Percentiles rank a stretch among this genome's conserved stretches.
Evolutionary conservation across 2,113 vertebrate species (phyloP).

Genomic region (Thinocorus orbignyianus): DNA sequence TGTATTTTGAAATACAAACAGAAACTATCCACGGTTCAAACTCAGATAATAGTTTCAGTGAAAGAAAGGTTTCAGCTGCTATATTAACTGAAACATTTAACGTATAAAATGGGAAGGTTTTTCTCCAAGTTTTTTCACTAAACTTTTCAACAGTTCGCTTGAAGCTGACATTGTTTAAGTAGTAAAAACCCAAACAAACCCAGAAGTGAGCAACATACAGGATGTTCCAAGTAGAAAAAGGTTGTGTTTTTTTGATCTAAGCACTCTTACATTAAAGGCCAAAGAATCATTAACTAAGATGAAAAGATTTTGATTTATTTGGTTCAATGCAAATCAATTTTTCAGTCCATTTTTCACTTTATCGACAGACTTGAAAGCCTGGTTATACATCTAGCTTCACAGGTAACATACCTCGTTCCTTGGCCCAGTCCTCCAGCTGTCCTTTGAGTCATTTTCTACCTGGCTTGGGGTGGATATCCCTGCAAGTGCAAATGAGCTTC

Average conservation of each 20-base stretch:
- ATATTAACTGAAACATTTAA: background rate
- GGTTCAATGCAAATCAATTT: background rate
- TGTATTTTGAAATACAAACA: slow-evolving; percentile 29
- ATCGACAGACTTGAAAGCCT: background rate
- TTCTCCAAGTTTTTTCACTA: background rate
- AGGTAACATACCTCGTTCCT: background rate
- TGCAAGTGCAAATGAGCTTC: background rate
- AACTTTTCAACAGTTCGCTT: background rate
- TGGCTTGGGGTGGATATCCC: background rate
- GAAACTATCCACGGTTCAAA: background rate
- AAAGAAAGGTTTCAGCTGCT: background rate
- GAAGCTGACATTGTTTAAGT: background rate
- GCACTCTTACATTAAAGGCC: background rate
- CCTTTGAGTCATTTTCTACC: background rate
- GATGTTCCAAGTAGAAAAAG: background rate
- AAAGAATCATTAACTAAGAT: background rate
- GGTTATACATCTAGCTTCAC: background rate
- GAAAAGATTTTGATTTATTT: background rate
- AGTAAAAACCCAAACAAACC: background rate
- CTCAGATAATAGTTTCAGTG: background rate
- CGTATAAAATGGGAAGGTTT: background rate
- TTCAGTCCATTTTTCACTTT: background rate
- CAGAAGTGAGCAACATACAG: background rate
- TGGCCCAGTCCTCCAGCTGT: background rate
- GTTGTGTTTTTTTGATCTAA: background rate